Base-by-base conservation (phyloP, 1,140 invertebrate genomes). In the Drosophila ananassae region DNA sequence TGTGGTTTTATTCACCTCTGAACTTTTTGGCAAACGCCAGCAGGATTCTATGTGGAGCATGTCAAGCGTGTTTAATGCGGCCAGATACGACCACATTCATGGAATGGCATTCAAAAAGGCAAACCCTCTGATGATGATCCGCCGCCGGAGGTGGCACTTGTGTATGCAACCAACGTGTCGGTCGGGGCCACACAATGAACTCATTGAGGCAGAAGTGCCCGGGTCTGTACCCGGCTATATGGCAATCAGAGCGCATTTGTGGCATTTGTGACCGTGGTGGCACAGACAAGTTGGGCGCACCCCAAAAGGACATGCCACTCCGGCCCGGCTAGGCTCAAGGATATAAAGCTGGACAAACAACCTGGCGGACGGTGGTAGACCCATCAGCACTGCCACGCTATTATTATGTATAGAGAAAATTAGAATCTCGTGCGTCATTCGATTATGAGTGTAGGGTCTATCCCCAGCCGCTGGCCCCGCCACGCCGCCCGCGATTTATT, bases 201-300 rank as follows among this genome's bases (percentile, higher is more conserved):
- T 60, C 71, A 79, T 82, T 83, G 60, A 66, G 54, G 57, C 78
- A 82, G 73, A 63, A 82, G 78, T 64, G 51, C 28, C 63, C 9
- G 64, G 63, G 17, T 55, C 47, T 39, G 37, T 39, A 30, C 34
- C 46, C 50, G 37, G 44, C 59, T 67, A 60, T 71, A 67, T 76
- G 77, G 78, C 82, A 85, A 85, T 85, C 82, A 85, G 62, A 72
- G 69, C 62, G 74, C 79, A 76, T 76, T 85, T 85, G 75, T 85
- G 67, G 52, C 60, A 25, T 25, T 25, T 28, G 25, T 28, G 25
- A 28, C 25, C 25, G 25, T 28, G 67, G 25, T 28, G 67, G 52
- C 59, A 8, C 21, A 56, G 66, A 55, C 44, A 39, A 32, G 44
- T 63, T 51, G 62, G 72, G 55, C 56, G 54, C 53, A 39, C 56